Conservation (phyloP, 2,797 vertebrate species). For the Catharus ustulatus region DNA sequence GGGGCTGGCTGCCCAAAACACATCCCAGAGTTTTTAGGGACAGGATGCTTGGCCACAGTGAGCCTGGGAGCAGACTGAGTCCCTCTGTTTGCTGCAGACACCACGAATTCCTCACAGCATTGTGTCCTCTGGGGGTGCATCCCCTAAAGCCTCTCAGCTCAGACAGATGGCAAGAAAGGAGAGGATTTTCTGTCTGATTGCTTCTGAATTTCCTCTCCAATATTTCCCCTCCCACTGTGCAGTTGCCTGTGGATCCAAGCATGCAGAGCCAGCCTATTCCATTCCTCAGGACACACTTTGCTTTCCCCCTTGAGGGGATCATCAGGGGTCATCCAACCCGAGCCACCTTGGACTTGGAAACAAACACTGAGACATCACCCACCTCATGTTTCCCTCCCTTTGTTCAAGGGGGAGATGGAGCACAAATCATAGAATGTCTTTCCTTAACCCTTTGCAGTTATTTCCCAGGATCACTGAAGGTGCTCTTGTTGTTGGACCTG, state of each 20-base stretch:
- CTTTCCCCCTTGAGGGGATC: not conserved
- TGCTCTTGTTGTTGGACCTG: not conserved
- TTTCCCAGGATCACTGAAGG: not conserved
- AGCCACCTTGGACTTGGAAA: not conserved
- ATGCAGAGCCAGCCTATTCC: not conserved
- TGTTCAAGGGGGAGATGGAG: not conserved
- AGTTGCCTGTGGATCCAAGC: not conserved
- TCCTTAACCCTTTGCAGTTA: not conserved
- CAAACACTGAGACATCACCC: not conserved
- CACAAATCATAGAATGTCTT: not conserved
- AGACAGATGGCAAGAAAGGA: not conserved
- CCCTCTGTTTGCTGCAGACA: not conserved
- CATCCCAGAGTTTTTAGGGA: not conserved
- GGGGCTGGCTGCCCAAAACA: rapidly evolving
- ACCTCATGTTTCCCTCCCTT: not conserved
- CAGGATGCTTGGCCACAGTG: rapidly evolving
- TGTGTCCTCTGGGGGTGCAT: rapidly evolving
- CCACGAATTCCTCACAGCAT: rapidly evolving
- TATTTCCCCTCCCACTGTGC: not conserved
- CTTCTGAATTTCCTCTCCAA: not conserved
- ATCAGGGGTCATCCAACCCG: not conserved
- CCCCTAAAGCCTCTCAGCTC: not conserved
- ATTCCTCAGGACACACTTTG: not conserved
- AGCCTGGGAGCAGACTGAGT: not conserved
- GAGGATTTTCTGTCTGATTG: not conserved